phyloP scores from a whole-genome alignment of 2,888 invertebrate species.

The Drosophila nr. perissopoda region DNA sequence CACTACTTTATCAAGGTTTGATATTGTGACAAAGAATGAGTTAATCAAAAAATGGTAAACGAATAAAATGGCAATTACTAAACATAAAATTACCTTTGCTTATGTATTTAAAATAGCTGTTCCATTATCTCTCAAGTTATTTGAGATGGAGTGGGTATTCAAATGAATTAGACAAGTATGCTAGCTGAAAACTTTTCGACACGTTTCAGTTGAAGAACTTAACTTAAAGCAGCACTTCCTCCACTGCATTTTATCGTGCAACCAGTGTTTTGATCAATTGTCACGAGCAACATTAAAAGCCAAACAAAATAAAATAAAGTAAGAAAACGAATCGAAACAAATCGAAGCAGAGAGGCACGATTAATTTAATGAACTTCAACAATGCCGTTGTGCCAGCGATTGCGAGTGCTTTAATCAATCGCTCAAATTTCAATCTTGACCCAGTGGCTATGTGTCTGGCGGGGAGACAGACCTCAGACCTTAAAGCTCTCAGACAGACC shows the following conservation, averaged over 20 bases:
- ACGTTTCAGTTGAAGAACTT: neutral
- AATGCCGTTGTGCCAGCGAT: slow-evolving; percentile 26
- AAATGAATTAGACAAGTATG: neutral
- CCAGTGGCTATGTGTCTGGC: slow-evolving; percentile 51
- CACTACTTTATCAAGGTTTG: neutral
- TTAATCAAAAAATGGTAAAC: neutral
- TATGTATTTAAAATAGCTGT: neutral
- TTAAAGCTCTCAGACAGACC: neutral
- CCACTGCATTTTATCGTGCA: slow-evolving; percentile 24
- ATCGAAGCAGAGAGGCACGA: slow-evolving; percentile 48
- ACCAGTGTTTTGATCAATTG: slow-evolving; percentile 49
- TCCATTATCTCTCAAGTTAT: neutral
- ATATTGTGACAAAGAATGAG: neutral
- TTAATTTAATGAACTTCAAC: slow-evolving; percentile 61
- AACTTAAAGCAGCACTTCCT: slow-evolving; percentile 4
- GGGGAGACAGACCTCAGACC: slow-evolving; percentile 9
- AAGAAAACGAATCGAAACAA: slow-evolving; percentile 48
- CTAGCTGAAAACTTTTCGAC: neutral
- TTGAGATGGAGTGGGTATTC: neutral
- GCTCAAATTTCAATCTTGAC: slow-evolving; percentile 76
- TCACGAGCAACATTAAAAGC: slow-evolving; percentile 40
- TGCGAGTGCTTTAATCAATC: slow-evolving; percentile 68
- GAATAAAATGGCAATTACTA: neutral
- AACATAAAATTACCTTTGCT: neutral
- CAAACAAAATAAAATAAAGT: slow-evolving; percentile 13